Evolutionary conservation across 2,888 invertebrate species (phyloP), one percentile per base, ranked within the genome.

Genomic region (Cheilosia soror): DNA sequence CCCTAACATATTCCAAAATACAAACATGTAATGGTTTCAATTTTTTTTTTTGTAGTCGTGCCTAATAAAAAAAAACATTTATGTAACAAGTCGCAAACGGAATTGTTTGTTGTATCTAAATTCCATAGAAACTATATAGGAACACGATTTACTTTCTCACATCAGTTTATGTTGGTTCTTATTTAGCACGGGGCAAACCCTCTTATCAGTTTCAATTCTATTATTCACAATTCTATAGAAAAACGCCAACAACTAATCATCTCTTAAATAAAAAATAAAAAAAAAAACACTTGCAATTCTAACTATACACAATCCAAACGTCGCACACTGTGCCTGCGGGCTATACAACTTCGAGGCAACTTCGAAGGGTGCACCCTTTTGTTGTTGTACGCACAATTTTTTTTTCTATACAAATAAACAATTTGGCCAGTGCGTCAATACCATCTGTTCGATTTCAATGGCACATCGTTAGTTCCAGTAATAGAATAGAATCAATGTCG

Each of bases 401-500:
- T 58, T 66, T 66, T 72, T 27, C n/a, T 55, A 63, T 57, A 72
- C 72, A 72, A 85, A 85, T 76, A 81, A 80, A 80, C 68, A 77
- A 85, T n/a, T 76, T 69, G 76, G 75, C 68, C 60, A 65, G 65
- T 57, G 75, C 75, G 58, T 85, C 76, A 81, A 63, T 76, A 77
- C 85, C 85, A 85, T 85, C 85, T 85, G 84, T 80, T 80, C 84
- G 75, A 80, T 84, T 71, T 84, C 69, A 84, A 75, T 84, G 81
- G 76, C 77, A 85, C 81, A 29, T 85, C 80, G 72, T 85, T 81
- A 81, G 72, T 62, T 81, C 71, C 62, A 76, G 57, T 81, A 77
- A 85, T 76, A 80, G 84, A 76, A 81, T 55, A 40, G 37, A 37
- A 37, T 11, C 4, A 11, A 37, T 37, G 37, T 37, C 4, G 37